A percentile compares a stretch with the other conserved stretches of the same genome.
phyloP scores from a whole-genome alignment of 2,113 vertebrate genomes.

The Heliornis fulica region DNA sequence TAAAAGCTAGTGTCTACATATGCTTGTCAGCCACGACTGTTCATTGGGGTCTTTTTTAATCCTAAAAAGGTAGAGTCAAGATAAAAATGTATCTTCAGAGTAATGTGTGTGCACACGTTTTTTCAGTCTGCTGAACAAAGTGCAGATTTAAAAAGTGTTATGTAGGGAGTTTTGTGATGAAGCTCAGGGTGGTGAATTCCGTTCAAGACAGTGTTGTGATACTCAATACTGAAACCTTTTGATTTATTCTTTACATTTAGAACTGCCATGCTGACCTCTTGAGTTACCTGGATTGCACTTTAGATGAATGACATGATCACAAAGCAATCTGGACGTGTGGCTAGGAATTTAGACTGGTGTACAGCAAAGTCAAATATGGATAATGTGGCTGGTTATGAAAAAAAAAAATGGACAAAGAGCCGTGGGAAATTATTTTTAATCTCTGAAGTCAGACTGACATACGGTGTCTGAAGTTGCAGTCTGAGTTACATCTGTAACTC shows the following conservation, averaged over 20 bases:
- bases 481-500: not conserved
- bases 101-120: rapidly evolving
- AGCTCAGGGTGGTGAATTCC: not conserved
- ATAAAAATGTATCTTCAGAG: not conserved
- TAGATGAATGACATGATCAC: not conserved
- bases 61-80: not conserved
- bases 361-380: not conserved
- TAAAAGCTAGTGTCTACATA: not conserved
- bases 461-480: not conserved
- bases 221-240: not conserved
- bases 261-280: not conserved
- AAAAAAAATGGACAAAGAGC: not conserved
- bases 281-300: not conserved
- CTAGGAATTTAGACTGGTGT: not conserved
- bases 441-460: not conserved
- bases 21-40: rapidly evolving
- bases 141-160: not conserved
- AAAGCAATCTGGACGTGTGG: not conserved
- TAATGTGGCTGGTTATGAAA: not conserved
- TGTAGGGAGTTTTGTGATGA: not conserved
- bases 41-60: not conserved
- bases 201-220: not conserved
- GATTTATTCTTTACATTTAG: not conserved
- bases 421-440: not conserved
- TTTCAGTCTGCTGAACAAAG: not conserved